Evolutionary conservation across 2,888 invertebrate species (phyloP).

Genomic region (Venusia cambrica): DNA sequence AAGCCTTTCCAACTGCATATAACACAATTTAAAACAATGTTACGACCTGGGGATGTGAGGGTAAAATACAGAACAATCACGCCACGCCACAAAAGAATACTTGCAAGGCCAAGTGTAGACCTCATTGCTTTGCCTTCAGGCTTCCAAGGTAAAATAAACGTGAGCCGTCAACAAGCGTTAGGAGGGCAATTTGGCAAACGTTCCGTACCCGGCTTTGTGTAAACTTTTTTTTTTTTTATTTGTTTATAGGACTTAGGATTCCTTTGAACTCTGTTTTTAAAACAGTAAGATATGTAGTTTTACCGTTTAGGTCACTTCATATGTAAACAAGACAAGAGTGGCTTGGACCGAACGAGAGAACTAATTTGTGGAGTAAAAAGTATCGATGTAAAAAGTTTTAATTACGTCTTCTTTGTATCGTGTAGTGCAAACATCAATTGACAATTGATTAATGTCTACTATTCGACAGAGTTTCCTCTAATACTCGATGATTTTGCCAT

Average conservation of each 20-base stretch:
- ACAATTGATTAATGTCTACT: too few species aligned
- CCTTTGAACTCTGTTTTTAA: too few species aligned
- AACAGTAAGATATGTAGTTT: too few species aligned
- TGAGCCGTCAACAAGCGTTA: constrained; percentile 29
- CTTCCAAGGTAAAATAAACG: constrained; percentile 27
- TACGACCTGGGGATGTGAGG: constrained; percentile 24
- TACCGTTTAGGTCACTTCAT: too few species aligned
- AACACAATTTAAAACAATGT: constrained; percentile 26
- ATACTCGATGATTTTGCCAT: too few species aligned
- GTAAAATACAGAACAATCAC: constrained; percentile 33
- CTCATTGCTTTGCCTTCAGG: constrained; percentile 22
- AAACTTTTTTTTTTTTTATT: constrained; percentile 20
- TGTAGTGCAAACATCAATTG: too few species aligned
- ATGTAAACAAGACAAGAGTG: too few species aligned
- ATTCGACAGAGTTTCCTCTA: too few species aligned
- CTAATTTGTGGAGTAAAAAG: too few species aligned
- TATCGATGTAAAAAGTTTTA: too few species aligned
- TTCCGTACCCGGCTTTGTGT: constrained; percentile 18
- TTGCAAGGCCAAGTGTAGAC: constrained; percentile 20
- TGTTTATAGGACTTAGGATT: constrained; percentile 19
- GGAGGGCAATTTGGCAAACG: constrained; percentile 32
- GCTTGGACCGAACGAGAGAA: too few species aligned
- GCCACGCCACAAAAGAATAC: constrained; percentile 22
- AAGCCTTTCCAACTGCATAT: constrained; percentile 22
- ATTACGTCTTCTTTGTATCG: too few species aligned